A percentile compares a stretch with the other conserved stretches of the same genome.
Evolutionary conservation across 2,113 vertebrate species (phyloP).

Genomic region (Xiphophorus maculatus): DNA sequence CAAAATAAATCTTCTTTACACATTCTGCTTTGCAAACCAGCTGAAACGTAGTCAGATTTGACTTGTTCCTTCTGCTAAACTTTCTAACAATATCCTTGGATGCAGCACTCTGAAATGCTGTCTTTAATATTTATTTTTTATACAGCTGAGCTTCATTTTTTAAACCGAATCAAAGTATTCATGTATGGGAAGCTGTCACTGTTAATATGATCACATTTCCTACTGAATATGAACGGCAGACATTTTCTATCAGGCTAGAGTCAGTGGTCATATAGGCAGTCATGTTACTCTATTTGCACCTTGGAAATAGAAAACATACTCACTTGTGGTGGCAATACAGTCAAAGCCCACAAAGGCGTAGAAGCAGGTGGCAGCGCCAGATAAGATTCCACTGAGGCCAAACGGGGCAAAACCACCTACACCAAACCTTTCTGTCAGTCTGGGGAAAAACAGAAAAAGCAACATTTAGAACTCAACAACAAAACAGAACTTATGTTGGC

Average conservation of each 20-base stretch:
- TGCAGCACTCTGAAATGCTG: not conserved
- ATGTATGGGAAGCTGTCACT: not conserved
- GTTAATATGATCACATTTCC: not conserved
- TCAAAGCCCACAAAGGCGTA: conserved; percentile 98
- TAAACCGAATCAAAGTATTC: not conserved
- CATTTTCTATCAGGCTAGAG: not conserved
- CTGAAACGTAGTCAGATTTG: not conserved
- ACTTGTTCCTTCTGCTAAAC: not conserved
- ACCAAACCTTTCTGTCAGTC: conserved; percentile 73
- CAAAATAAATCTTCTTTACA: too few species aligned
- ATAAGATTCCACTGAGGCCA: conserved; percentile 85
- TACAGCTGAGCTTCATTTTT: not conserved
- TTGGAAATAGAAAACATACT: conserved; percentile 33
- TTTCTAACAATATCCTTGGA: not conserved
- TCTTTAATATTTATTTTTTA: not conserved
- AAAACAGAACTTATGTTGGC: not conserved
- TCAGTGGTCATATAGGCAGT: too few species aligned
- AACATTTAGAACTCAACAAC: not conserved
- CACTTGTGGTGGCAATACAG: conserved; percentile 97
- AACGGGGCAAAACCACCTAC: conserved; percentile 90
- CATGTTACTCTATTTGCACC: not conserved
- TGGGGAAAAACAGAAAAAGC: conserved; percentile 31
- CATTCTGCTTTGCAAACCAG: not conserved
- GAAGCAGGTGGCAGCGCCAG: conserved; percentile 95
- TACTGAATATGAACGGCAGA: not conserved